A percentile compares a stretch with the other conserved stretches of the same genome.
phyloP scores from a whole-genome alignment of 2,888 invertebrate genomes.

The Lepidonotus clava region DNA sequence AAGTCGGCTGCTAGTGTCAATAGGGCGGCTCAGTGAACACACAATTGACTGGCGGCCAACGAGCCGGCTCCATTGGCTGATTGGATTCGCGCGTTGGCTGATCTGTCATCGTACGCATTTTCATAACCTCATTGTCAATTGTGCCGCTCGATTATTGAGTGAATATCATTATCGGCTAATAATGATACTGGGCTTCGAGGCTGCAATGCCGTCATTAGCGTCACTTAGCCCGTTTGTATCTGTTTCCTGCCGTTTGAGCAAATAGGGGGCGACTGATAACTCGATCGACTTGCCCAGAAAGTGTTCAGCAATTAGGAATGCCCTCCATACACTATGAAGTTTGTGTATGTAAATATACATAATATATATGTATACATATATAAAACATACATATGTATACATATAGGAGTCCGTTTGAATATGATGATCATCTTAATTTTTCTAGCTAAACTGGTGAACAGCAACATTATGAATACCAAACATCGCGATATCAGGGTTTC shows the following conservation, averaged over 20 bases:
- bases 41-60: constrained; percentile 4
- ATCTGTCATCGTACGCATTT: constrained; percentile 20
- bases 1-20: neutral
- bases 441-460: too few relatives aligned
- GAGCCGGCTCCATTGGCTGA: neutral
- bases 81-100: neutral
- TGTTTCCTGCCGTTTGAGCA: neutral
- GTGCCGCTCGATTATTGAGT: constrained; percentile 17
- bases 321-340: too few relatives aligned
- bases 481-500: too few relatives aligned
- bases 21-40: constrained; percentile 7
- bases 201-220: neutral
- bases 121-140: constrained; percentile 37
- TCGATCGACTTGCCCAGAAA: too few relatives aligned
- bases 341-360: too few relatives aligned
- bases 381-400: too few relatives aligned
- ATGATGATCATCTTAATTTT: too few relatives aligned
- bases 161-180: constrained; percentile 32
- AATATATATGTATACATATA: too few relatives aligned
- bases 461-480: too few relatives aligned
- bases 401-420: too few relatives aligned
- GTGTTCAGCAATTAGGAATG: too few relatives aligned
- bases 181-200: neutral
- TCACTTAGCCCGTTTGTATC: neutral
- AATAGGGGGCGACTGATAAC: neutral